A percentile compares a stretch with the other conserved stretches of the same genome.
phyloP scores from a whole-genome alignment of 2,113 vertebrate species.

The Pollachius pollachius region DNA sequence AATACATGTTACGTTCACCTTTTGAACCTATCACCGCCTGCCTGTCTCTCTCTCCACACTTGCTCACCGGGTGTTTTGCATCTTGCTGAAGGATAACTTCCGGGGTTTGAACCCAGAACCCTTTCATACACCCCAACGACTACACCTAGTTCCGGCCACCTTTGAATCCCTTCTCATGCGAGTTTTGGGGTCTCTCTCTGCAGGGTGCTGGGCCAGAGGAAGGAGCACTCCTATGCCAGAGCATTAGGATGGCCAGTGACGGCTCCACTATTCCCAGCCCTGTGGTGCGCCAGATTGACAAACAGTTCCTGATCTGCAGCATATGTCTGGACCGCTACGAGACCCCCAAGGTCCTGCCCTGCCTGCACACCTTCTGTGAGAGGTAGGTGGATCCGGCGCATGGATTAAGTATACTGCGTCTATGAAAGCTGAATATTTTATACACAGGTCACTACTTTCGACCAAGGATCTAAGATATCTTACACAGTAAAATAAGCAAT shows the following conservation, averaged over 20 bases:
- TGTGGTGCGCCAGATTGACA: slow-evolving; percentile 97
- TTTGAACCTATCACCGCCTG: no score
- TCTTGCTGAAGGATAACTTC: no score
- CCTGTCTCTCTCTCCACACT: no score
- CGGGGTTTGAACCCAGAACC: no score
- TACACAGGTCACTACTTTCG: neutral
- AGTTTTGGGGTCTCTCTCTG: slow-evolving; percentile 31
- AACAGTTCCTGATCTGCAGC: slow-evolving; percentile 99
- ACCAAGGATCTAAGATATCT: neutral
- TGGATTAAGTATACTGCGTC: no score
- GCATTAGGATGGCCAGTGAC: slow-evolving; percentile 98
- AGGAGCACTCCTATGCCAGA: slow-evolving; percentile 81
- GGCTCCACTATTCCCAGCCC: slow-evolving; percentile 90
- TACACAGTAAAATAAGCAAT: no score
- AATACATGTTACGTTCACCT: no score
- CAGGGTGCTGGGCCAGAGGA: slow-evolving; percentile 83
- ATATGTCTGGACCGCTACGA: slow-evolving; percentile 99
- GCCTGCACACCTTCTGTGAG: slow-evolving; percentile 86
- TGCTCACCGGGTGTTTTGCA: no score
- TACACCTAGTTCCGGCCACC: neutral
- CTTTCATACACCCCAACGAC: neutral
- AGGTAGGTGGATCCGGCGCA: slow-evolving; percentile 47
- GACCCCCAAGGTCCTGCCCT: slow-evolving; percentile 97
- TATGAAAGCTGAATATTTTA: no score
- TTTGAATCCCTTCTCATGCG: no score